Conservation (phyloP, 2,113 vertebrate genomes). For the Amphilophus citrinellus region DNA sequence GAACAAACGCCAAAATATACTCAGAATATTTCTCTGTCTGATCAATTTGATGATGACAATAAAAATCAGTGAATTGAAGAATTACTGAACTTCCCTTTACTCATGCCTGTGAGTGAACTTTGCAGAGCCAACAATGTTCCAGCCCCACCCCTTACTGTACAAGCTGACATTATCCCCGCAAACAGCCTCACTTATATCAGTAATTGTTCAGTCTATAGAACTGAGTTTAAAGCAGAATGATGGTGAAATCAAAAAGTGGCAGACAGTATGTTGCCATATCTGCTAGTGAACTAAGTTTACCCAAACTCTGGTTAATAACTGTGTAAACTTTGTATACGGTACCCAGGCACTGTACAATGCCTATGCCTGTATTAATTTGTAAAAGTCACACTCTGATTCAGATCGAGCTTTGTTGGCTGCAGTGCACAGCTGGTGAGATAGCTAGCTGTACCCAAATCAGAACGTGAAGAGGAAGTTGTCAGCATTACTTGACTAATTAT, state of each 20-base stretch:
- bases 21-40: slow-evolving; percentile 54
- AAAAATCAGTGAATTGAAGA: slow-evolving; percentile 41
- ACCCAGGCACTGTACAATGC: too few species aligned
- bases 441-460: too few species aligned
- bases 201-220: background rate
- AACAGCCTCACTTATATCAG: background rate
- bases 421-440: too few species aligned
- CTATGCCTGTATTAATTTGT: too few species aligned
- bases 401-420: too few species aligned
- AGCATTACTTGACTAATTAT: too few species aligned
- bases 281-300: too few species aligned
- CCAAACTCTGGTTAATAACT: too few species aligned
- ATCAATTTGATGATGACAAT: slow-evolving; percentile 60
- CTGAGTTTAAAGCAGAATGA: background rate
- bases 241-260: background rate
- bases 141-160: background rate
- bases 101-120: background rate
- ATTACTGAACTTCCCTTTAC: background rate
- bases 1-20: slow-evolving; percentile 62
- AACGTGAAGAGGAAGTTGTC: too few species aligned
- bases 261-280: background rate
- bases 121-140: background rate
- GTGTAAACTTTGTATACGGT: too few species aligned
- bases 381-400: too few species aligned
- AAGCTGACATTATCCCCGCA: background rate